These are phyloP conservation scores for Anticlea derivata DNA, from an alignment of 2,888 invertebrate genomes.

Conservation along the genomic window DNA sequence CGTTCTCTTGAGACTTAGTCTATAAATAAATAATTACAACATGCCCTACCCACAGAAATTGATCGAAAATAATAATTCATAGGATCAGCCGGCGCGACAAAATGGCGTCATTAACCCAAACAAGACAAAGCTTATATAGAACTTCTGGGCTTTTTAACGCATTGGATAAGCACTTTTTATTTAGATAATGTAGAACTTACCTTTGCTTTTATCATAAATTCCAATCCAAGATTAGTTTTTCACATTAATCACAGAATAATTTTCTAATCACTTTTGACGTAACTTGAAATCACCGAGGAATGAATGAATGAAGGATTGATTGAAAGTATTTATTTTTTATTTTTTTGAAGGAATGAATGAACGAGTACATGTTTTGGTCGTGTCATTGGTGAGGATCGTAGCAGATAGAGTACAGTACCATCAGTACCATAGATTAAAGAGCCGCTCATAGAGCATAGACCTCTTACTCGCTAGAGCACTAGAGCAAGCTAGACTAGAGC, in stretches of 20 bases:
- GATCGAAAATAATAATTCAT: conserved; percentile 68
- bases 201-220: conserved; percentile 59
- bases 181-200: conserved; percentile 34
- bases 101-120: conserved; percentile 81
- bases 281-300: conserved; percentile 49
- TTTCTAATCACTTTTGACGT: conserved; percentile 77
- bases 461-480: too few species aligned
- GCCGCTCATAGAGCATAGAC: too few species aligned
- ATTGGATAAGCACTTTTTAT: neutral
- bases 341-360: neutral
- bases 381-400: too few species aligned
- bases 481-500: too few species aligned
- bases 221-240: conserved; percentile 57
- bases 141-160: neutral
- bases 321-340: too few species aligned
- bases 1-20: conserved; percentile 23
- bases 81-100: conserved; percentile 83
- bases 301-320: conserved; percentile 12
- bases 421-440: too few species aligned
- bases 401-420: too few species aligned
- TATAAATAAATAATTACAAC: conserved; percentile 46
- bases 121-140: conserved; percentile 57
- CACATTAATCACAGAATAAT: conserved; percentile 65
- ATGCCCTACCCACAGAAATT: conserved; percentile 52
- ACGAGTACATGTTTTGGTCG: too few species aligned